Percentiles rank a stretch among this genome's conserved stretches.
phyloP scores from a whole-genome alignment of 2,113 vertebrate genomes.

The Zosterops japonicus region DNA sequence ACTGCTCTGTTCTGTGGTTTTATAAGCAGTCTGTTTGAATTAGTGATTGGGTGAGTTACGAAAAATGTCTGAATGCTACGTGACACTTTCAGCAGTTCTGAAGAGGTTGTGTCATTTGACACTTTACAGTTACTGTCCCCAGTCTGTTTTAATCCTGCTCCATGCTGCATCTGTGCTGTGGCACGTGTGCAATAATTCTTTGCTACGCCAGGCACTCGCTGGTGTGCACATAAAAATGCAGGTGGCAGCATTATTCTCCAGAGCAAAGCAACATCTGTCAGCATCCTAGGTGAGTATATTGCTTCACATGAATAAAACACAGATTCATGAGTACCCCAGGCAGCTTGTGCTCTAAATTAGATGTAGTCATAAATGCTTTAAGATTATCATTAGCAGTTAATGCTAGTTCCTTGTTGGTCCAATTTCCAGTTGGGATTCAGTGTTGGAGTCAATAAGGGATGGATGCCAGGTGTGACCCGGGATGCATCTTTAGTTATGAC shows the following conservation, averaged over 20 bases:
- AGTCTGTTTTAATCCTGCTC: neutral
- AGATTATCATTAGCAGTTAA: neutral
- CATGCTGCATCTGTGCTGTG: neutral
- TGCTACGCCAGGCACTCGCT: neutral
- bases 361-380: neutral
- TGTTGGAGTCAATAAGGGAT: neutral
- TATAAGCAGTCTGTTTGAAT: neutral
- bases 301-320: neutral
- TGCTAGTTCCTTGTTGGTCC: neutral
- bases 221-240: neutral
- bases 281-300: conserved; percentile 7
- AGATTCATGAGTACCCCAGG: neutral
- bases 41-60: neutral
- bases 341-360: neutral
- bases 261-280: neutral
- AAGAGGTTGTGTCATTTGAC: conserved; percentile 1
- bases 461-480: neutral
- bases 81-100: neutral
- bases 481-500: neutral
- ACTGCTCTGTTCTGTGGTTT: neutral
- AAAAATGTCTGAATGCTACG: neutral
- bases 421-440: neutral
- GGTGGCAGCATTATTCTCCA: conserved; percentile 6
- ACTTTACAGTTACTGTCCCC: neutral
- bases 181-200: neutral